Evolutionary conservation across 2,888 invertebrate genomes (phyloP).

Genomic region (Eupithecia vulgata): DNA sequence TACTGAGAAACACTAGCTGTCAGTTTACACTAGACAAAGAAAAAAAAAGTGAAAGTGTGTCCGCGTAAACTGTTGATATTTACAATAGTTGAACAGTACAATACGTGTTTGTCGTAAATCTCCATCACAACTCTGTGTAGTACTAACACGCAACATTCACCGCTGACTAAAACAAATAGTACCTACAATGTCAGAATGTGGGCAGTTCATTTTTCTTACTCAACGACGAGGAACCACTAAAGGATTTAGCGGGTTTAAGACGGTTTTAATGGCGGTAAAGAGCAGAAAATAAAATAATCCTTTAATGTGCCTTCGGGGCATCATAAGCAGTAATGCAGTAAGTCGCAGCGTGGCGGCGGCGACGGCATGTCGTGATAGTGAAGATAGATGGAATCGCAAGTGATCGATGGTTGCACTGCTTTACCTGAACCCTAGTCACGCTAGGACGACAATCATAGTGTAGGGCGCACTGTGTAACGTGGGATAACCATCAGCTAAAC

Average conservation of each 20-base stretch:
- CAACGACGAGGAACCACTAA: neutral
- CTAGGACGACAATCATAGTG: neutral
- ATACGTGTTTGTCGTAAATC: neutral
- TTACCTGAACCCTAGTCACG: neutral
- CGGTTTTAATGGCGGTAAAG: neutral
- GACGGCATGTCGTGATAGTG: neutral
- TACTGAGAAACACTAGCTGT: neutral
- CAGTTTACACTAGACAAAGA: neutral
- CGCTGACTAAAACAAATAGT: neutral
- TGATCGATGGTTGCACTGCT: neutral
- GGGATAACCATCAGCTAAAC: neutral
- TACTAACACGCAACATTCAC: neutral
- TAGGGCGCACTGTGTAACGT: neutral
- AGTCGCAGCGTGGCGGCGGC: neutral
- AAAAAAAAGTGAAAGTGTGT: neutral
- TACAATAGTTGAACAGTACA: neutral
- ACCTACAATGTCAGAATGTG: neutral
- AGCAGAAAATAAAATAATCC: neutral
- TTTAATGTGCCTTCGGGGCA: neutral
- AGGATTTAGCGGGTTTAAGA: neutral
- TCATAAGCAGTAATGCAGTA: neutral
- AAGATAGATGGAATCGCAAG: neutral
- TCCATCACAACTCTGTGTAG: neutral
- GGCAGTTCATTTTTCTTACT: neutral
- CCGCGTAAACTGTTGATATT: neutral